A percentile compares a stretch with the other conserved stretches of the same genome.
phyloP scores from a whole-genome alignment of 2,113 vertebrate species.

The Cryptoleucopteryx plumbea region DNA sequence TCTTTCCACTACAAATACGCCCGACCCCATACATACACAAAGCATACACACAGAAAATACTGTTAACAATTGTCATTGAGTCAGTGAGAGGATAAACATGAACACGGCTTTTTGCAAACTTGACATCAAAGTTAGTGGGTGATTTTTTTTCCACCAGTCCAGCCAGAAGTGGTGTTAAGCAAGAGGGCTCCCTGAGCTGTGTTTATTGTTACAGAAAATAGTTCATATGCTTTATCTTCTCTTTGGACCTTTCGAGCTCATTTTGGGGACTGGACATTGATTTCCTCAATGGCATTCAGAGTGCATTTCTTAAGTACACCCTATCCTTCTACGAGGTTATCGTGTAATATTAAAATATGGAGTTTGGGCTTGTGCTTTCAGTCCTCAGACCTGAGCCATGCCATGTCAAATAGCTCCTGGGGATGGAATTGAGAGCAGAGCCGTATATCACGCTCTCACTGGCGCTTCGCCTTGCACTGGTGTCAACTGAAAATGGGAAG shows the following conservation, averaged over 20 bases:
- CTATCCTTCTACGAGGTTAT: background rate
- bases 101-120: background rate
- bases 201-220: background rate
- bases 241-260: background rate
- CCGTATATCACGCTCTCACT: accelerated
- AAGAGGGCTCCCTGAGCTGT: background rate
- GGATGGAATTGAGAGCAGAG: background rate
- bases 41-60: background rate
- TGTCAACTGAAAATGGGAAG: background rate
- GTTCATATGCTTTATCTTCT: background rate
- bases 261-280: background rate
- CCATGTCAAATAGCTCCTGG: background rate
- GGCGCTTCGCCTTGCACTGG: background rate
- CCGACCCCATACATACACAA: background rate
- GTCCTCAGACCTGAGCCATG: background rate
- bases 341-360: background rate
- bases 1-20: background rate
- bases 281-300: background rate
- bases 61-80: background rate
- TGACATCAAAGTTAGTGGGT: background rate
- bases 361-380: background rate
- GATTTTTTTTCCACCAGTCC: background rate
- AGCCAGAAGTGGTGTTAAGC: background rate
- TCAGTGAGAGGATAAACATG: background rate
- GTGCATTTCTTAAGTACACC: background rate